phyloP scores from a whole-genome alignment of 1,140 invertebrate genomes.

The Andrena cerasifolii region DNA sequence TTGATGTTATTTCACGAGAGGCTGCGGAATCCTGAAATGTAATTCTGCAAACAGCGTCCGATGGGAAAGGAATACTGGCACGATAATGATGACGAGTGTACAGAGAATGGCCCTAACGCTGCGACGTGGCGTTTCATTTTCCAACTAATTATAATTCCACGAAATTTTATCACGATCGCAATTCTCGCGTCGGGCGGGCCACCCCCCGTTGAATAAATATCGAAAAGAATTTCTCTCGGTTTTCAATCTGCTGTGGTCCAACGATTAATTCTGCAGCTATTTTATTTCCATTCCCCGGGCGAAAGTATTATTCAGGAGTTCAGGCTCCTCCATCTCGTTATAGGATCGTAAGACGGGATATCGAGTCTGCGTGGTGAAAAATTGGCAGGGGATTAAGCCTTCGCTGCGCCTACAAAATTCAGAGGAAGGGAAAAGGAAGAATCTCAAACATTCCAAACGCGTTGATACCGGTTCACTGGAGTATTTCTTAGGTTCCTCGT shows the following conservation, averaged over 20 bases:
- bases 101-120: not conserved
- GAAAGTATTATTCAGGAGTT: no score
- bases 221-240: not conserved
- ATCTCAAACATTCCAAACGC: no score
- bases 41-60: not conserved
- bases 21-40: not conserved
- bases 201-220: not conserved
- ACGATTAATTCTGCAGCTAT: conserved; percentile 3
- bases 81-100: not conserved
- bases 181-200: not conserved
- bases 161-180: not conserved
- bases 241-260: not conserved
- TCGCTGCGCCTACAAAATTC: no score
- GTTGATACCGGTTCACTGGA: no score
- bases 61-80: not conserved
- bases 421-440: no score
- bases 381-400: no score
- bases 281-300: not conserved
- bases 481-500: no score
- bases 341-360: no score
- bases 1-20: not conserved
- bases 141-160: not conserved
- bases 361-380: no score
- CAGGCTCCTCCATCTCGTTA: no score
- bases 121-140: not conserved